Evolutionary conservation across 2,113 vertebrate species (phyloP), one percentile per base, ranked within the genome.

Genomic region (Callithrix jacchus): DNA sequence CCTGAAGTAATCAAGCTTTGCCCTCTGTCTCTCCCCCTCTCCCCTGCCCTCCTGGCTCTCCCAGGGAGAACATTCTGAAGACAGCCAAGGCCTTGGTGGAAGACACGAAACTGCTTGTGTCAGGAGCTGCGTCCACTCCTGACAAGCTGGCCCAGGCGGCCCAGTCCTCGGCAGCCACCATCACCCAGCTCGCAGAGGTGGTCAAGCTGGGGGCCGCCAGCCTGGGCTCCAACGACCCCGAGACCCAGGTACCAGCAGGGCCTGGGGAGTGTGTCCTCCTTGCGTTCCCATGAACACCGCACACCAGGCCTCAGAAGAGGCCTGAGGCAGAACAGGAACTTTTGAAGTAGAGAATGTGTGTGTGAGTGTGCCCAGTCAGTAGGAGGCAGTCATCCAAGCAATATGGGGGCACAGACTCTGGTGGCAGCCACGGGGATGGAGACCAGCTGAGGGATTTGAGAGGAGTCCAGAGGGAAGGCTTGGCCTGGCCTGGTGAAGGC

Each of bases 1-100:
- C 77, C 23, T 11, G 20, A 30, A 66, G 42, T 54, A 52, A 93
- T 5, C 45, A n/a, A 7, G 6, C 21, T 93, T 27, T 42, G 17
- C 37, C 40, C 68, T 93, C 27, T 91, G 70, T 74, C 25, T 94
- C 17, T 61, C 86, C 73, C 86, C 3, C 4, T 21, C 16, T 21
- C 54, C 18, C 54, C 40, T 11, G 2, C 0, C 32, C 23, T 1
- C 18, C 35, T 64, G 61, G 61, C 21, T 32, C 89, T 23, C 49
- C 54, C 81, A 99, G 99, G 98, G 99, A 99, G 98, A 99, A 99
- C 98, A 99, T 99, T 89, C 98, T 99, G 98, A 99, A 99, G 98
- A 99, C 99, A 6, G 99, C 99, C 97, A 99, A 99, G 98, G 99
- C 99, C 58, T 98, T 99, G 98, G 99, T 99, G 86, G 99, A 99